These are phyloP conservation scores for Porites rus DNA, from an alignment of 92 coral and sea anemone species.

Conservation along the genomic window DNA sequence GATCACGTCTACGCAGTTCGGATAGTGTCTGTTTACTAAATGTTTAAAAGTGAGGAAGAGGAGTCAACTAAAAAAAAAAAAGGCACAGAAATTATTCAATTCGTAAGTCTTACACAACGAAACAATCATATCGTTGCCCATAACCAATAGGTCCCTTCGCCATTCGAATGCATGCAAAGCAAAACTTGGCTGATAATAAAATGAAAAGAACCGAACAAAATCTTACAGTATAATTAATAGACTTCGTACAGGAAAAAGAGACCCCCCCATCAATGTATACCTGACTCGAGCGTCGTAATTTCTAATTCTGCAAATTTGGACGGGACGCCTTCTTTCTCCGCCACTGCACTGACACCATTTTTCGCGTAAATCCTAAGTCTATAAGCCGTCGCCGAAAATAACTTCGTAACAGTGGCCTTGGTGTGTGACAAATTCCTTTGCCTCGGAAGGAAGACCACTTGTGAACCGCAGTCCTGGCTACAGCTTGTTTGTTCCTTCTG, in stretches of 20 bases:
- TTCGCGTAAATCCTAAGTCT: slow-evolving; percentile 64
- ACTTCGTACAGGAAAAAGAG: not conserved
- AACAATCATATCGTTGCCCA: too few species aligned
- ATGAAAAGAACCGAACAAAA: too few species aligned
- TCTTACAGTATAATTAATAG: too few species aligned
- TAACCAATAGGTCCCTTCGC: too few species aligned
- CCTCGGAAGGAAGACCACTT: slow-evolving; percentile 34
- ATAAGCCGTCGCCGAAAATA: slow-evolving; percentile 56
- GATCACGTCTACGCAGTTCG: too few species aligned
- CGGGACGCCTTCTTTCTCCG: slow-evolving; percentile 50
- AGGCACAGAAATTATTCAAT: too few species aligned
- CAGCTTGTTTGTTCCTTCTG: slow-evolving; percentile 44
- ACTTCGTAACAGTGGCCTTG: slow-evolving; percentile 56
- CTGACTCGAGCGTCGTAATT: slow-evolving; percentile 62
- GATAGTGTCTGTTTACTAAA: too few species aligned
- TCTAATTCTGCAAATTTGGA: slow-evolving; percentile 49
- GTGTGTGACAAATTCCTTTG: slow-evolving; percentile 45
- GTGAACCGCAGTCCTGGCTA: slow-evolving; percentile 50
- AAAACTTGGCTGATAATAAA: too few species aligned
- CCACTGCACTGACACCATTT: slow-evolving; percentile 68
- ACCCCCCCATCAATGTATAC: slow-evolving; percentile 23
- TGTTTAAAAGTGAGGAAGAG: too few species aligned
- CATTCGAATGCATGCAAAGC: too few species aligned
- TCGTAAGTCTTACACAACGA: too few species aligned
- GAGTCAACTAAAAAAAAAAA: too few species aligned